Evolutionary conservation across 2,888 invertebrate species (phyloP).

Genomic region (Ganaspis brasiliensis): DNA sequence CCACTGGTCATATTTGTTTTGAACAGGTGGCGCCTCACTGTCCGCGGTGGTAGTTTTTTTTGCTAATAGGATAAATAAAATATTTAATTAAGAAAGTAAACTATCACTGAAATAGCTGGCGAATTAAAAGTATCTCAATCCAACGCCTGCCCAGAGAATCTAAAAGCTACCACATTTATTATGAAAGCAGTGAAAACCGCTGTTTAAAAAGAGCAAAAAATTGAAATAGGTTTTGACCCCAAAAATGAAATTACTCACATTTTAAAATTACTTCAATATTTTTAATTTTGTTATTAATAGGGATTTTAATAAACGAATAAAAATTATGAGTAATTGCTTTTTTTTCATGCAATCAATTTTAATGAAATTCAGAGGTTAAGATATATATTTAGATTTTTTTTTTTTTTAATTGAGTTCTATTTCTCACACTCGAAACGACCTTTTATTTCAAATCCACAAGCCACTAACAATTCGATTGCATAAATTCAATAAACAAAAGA

Average conservation of each 20-base stretch:
- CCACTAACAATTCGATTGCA: conserved; percentile 1
- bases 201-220: not conserved
- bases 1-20: no score
- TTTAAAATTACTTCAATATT: no score
- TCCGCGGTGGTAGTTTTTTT: no score
- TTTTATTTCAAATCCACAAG: conserved; percentile 3
- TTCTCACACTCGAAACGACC: not conserved
- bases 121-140: not conserved
- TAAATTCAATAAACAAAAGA: not conserved
- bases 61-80: not conserved
- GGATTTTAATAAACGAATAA: no score
- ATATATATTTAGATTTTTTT: no score
- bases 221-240: not conserved
- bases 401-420: not conserved
- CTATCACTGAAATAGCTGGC: not conserved
- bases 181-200: not conserved
- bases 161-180: not conserved
- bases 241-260: not conserved
- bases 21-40: no score
- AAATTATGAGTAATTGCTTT: no score
- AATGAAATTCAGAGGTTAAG: no score
- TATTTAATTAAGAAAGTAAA: conserved; percentile 2
- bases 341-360: no score
- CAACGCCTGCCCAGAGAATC: not conserved
- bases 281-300: no score